phyloP scores from a whole-genome alignment of 2,888 invertebrate species.

The Ennomos erosarius region DNA sequence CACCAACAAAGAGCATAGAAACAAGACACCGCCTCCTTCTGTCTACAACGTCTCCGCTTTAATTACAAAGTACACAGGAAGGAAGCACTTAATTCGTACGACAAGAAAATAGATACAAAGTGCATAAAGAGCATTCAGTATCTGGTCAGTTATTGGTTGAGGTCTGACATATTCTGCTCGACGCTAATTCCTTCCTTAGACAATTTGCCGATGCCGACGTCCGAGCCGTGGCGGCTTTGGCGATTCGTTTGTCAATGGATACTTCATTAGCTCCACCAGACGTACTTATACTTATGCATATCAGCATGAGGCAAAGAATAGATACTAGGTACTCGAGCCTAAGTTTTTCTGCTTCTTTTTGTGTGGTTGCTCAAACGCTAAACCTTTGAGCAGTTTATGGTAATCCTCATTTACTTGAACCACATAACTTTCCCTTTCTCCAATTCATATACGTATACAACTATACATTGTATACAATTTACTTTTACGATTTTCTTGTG shows the following conservation, averaged over 20 bases:
- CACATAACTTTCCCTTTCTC: conserved; percentile 4
- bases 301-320: conserved; percentile 9
- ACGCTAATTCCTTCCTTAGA: conserved; percentile 53
- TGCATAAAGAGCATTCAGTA: conserved; percentile 12
- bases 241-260: conserved; percentile 55
- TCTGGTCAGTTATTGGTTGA: conserved; percentile 5
- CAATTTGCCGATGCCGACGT: conserved; percentile 55
- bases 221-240: conserved; percentile 48
- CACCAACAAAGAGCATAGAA: conserved; percentile 77
- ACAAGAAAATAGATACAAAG: conserved; percentile 20
- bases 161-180: conserved; percentile 44
- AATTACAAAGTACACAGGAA: conserved; percentile 60
- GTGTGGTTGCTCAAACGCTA: not conserved
- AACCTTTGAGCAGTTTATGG: not conserved
- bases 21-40: conserved; percentile 75
- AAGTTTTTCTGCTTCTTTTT: conserved; percentile 8
- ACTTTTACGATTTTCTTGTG: too few relatives aligned
- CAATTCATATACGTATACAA: too few relatives aligned
- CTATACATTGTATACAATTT: too few relatives aligned
- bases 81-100: conserved; percentile 52
- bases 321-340: conserved; percentile 6
- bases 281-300: conserved; percentile 18
- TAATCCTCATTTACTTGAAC: not conserved
- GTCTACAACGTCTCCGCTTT: conserved; percentile 62
- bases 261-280: conserved; percentile 42